These are phyloP conservation scores for Phoeniculus purpureus DNA, from an alignment of 2,797 vertebrate genomes.

Conservation along the genomic window DNA sequence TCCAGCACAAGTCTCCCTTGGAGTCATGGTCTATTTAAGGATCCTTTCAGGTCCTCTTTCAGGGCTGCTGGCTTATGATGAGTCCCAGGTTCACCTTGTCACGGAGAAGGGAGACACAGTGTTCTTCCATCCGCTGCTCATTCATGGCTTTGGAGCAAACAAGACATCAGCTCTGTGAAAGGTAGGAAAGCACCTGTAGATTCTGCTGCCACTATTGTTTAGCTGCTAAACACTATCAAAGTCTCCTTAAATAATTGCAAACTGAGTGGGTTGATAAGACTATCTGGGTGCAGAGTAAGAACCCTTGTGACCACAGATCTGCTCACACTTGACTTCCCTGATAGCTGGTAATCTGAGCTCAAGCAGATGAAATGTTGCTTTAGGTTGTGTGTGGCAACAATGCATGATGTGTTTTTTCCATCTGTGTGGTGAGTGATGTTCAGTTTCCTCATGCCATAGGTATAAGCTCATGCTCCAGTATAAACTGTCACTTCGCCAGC, in stretches of 20 bases:
- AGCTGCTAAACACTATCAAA: background rate
- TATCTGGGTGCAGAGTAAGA: background rate
- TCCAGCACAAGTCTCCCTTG: no score
- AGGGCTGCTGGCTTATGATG: constrained; percentile 80
- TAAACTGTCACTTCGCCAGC: background rate
- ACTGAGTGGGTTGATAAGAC: background rate
- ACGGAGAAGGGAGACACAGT: constrained; percentile 89
- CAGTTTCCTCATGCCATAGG: background rate
- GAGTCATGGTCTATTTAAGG: no score
- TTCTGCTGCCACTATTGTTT: background rate
- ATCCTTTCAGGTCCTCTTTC: constrained; percentile 43
- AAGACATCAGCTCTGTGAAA: constrained; percentile 86
- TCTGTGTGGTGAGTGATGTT: background rate
- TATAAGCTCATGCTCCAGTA: no score
- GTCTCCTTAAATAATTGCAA: background rate
- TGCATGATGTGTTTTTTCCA: background rate
- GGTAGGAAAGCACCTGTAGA: constrained; percentile 55
- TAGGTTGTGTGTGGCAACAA: background rate
- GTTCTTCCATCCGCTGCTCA: constrained; percentile 89
- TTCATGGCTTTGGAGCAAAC: constrained; percentile 88
- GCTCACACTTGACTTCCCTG: background rate
- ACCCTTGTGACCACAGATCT: background rate
- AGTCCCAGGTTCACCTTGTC: constrained; percentile 78
- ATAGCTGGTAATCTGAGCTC: background rate
- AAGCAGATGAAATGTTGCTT: background rate